These are phyloP conservation scores for Pterocles gutturalis DNA, from an alignment of 2,113 vertebrate species.

Conservation along the genomic window DNA sequence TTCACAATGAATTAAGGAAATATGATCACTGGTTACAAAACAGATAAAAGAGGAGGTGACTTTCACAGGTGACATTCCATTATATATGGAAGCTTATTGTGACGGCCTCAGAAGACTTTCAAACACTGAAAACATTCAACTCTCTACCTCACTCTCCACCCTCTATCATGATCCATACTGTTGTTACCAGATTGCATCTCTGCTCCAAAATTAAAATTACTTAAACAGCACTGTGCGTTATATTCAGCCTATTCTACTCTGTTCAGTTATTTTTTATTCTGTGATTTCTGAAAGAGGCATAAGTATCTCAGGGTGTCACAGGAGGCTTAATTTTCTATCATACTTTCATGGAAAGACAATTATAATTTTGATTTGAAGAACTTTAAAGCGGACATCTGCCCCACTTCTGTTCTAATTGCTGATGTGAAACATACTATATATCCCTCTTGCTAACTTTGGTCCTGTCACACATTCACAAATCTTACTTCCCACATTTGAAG, in stretches of 20 bases:
- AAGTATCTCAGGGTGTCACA: not conserved
- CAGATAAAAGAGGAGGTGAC: not conserved
- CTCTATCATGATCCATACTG: not conserved
- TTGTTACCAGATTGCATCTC: not conserved
- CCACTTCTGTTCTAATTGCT: slow-evolving; percentile 12
- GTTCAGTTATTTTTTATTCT: not conserved
- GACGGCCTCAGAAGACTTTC: not conserved
- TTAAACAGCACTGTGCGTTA: not conserved
- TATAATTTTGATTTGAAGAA: slow-evolving; percentile 44
- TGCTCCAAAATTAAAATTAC: not conserved
- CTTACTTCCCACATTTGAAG: not conserved
- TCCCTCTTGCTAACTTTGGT: slow-evolving; percentile 29
- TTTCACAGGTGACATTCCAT: not conserved
- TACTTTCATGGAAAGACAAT: slow-evolving; percentile 5
- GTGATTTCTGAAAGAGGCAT: not conserved
- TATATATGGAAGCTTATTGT: not conserved
- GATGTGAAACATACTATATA: not conserved
- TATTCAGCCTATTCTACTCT: not conserved
- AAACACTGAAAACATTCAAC: not conserved
- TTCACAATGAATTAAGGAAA: not conserved
- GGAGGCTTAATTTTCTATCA: slow-evolving; percentile 38
- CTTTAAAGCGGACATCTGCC: slow-evolving; percentile 35
- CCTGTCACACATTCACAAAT: slow-evolving; percentile 8
- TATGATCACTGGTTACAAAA: not conserved
- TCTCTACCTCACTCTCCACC: not conserved